A percentile compares a stretch with the other conserved stretches of the same genome.
Evolutionary conservation across 2,888 invertebrate species (phyloP).

Genomic region (Merodon equestris): DNA sequence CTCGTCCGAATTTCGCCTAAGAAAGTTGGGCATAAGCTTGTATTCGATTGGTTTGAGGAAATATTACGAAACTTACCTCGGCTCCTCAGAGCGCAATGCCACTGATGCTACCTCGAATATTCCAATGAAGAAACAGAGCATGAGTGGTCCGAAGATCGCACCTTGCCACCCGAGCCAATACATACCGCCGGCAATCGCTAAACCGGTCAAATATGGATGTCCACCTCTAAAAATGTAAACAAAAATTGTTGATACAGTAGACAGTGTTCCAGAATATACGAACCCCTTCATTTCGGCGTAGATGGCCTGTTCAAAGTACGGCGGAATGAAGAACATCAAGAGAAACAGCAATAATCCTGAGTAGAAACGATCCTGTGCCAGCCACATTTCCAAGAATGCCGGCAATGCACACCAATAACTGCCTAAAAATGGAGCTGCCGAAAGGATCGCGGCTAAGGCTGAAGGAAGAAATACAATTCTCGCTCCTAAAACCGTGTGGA

Average conservation of each 20-base stretch:
- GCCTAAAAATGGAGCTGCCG: slow-evolving; percentile 96
- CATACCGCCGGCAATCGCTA: slow-evolving; percentile 98
- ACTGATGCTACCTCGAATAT: slow-evolving; percentile 90
- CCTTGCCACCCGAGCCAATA: slow-evolving; percentile 98
- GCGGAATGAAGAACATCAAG: slow-evolving; percentile 91
- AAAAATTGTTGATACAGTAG: too few species aligned
- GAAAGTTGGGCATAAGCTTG: slow-evolving; percentile 57
- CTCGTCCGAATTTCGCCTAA: slow-evolving; percentile 76
- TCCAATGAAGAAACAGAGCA: slow-evolving; percentile 96
- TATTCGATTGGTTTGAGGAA: neutral
- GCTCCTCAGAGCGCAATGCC: slow-evolving; percentile 80
- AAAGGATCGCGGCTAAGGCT: slow-evolving; percentile 90
- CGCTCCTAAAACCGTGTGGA: slow-evolving; percentile 95
- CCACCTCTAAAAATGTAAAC: slow-evolving; percentile 82
- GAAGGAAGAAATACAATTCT: slow-evolving; percentile 97
- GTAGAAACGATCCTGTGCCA: slow-evolving; percentile 91
- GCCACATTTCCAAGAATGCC: slow-evolving; percentile 96
- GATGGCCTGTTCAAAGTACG: slow-evolving; percentile 96
- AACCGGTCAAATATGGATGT: slow-evolving; percentile 97
- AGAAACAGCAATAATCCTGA: slow-evolving; percentile 89
- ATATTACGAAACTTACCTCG: slow-evolving; percentile 74
- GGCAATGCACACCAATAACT: slow-evolving; percentile 97
- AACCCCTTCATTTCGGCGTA: slow-evolving; percentile 98
- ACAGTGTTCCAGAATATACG: slow-evolving; percentile 12
- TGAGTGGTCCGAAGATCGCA: slow-evolving; percentile 96